These are phyloP conservation scores for Rostrhamus sociabilis DNA, from an alignment of 2,797 vertebrate species.

Conservation along the genomic window DNA sequence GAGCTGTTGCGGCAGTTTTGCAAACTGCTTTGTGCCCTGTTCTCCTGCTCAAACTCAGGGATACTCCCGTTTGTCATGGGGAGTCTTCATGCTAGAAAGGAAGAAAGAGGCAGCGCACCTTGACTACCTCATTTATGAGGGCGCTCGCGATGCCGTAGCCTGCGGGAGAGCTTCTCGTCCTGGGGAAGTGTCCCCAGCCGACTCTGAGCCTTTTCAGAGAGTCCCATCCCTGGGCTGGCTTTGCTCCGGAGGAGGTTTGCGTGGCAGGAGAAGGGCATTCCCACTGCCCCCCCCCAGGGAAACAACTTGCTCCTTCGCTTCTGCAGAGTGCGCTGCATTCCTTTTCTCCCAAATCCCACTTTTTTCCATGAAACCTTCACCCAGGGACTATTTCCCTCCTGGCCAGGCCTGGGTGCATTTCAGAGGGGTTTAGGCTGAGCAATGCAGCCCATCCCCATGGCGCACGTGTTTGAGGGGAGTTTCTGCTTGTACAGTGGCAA, in stretches of 20 bases:
- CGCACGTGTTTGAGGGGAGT: accelerated
- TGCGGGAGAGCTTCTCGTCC: not conserved
- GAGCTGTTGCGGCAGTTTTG: not conserved
- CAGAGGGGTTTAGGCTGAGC: not conserved
- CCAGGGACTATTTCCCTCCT: not conserved
- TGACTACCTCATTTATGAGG: not conserved
- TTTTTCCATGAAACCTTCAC: not conserved
- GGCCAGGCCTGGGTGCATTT: not conserved
- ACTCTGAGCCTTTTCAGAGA: not conserved
- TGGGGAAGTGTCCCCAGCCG: not conserved
- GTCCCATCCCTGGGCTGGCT: not conserved
- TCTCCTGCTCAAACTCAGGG: not conserved
- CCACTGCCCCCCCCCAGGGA: not conserved
- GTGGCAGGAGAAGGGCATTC: not conserved
- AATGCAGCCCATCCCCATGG: not conserved
- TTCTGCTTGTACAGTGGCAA: no score
- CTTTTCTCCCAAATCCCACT: not conserved
- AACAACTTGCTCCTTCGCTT: not conserved
- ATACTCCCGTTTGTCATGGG: no score
- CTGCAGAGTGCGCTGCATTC: not conserved
- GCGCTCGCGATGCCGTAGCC: not conserved
- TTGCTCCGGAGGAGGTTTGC: not conserved
- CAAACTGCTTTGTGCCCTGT: not conserved
- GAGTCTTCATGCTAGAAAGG: not conserved
- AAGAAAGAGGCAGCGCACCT: not conserved